Percentiles rank a stretch among this genome's conserved stretches.
phyloP scores from a whole-genome alignment of 2,888 invertebrate genomes.

The Metalampra italica region DNA sequence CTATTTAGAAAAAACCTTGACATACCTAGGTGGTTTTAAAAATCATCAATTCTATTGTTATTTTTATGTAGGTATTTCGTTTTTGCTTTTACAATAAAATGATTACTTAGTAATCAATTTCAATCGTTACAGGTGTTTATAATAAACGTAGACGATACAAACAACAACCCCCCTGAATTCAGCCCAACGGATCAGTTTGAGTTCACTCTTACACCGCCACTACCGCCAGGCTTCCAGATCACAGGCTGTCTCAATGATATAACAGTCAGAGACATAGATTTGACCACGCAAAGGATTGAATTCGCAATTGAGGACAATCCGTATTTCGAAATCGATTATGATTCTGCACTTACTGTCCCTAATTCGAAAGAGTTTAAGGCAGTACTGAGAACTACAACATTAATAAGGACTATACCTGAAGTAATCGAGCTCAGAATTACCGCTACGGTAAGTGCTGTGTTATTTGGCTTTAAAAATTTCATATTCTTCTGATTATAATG shows the following conservation, averaged over 20 bases:
- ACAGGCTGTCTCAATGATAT: slow-evolving; percentile 62
- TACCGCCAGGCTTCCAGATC: slow-evolving; percentile 60
- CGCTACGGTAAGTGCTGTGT: slow-evolving; percentile 54
- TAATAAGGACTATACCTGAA: slow-evolving; percentile 54
- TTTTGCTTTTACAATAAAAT: background rate
- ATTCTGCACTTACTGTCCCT: slow-evolving; percentile 27
- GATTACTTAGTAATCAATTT: slow-evolving; percentile 2
- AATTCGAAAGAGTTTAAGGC: slow-evolving; percentile 51
- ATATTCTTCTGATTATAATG: background rate
- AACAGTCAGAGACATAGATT: slow-evolving; percentile 70
- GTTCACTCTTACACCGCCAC: slow-evolving; percentile 66
- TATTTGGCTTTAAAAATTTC: too few relatives aligned
- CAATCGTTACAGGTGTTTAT: slow-evolving; percentile 46
- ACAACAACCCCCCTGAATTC: slow-evolving; percentile 69
- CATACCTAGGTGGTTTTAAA: too few relatives aligned
- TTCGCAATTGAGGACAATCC: slow-evolving; percentile 54
- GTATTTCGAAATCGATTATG: slow-evolving; percentile 54
- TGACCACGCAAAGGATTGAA: slow-evolving; percentile 62
- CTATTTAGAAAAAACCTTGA: too few relatives aligned
- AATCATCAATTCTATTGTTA: too few relatives aligned
- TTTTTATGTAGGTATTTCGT: too few relatives aligned
- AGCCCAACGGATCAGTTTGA: slow-evolving; percentile 35
- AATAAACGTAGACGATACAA: slow-evolving; percentile 63
- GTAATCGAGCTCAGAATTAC: slow-evolving; percentile 45
- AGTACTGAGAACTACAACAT: slow-evolving; percentile 42